Evolutionary conservation across 1,140 invertebrate genomes (phyloP).

Genomic region (Drosophila takahashii): DNA sequence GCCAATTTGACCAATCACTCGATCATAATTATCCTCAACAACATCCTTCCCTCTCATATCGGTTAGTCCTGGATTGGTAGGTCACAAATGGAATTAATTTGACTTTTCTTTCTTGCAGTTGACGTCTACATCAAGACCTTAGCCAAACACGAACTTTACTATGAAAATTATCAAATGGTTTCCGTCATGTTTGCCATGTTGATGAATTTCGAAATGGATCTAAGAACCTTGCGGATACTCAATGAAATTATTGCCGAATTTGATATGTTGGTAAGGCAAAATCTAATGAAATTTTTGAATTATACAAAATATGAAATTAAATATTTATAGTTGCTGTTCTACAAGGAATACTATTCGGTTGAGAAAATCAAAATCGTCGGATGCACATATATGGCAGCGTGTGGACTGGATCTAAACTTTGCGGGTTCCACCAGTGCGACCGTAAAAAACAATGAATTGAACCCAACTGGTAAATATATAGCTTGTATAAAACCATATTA

Average conservation of each 20-base stretch:
- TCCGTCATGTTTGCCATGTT: conserved; percentile 97
- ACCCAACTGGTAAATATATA: background rate
- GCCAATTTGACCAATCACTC: conserved; percentile 90
- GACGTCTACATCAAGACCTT: conserved; percentile 90
- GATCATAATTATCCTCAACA: conserved; percentile 92
- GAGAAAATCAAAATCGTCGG: conserved; percentile 97
- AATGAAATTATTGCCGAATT: conserved; percentile 96
- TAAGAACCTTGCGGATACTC: conserved; percentile 90
- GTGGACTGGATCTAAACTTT: conserved; percentile 89
- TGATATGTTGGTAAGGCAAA: conserved; percentile 86
- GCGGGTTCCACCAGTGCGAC: conserved; percentile 9
- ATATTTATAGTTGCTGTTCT: conserved; percentile 36
- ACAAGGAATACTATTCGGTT: conserved; percentile 52
- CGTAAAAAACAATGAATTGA: too few species aligned
- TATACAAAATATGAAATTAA: too few species aligned
- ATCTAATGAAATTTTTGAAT: too few species aligned
- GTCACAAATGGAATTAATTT: background rate
- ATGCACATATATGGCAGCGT: conserved; percentile 97
- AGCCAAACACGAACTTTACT: conserved; percentile 91
- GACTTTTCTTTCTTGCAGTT: conserved; percentile 85
- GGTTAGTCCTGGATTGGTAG: conserved; percentile 86
- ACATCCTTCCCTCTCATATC: conserved; percentile 94
- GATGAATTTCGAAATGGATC: conserved; percentile 88
- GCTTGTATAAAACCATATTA: background rate
- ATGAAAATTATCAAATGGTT: conserved; percentile 92